Evolutionary conservation across 92 coral and sea anemone genomes (phyloP), one percentile per base, ranked within the genome.

Genomic region (Zoanthus sociatus): DNA sequence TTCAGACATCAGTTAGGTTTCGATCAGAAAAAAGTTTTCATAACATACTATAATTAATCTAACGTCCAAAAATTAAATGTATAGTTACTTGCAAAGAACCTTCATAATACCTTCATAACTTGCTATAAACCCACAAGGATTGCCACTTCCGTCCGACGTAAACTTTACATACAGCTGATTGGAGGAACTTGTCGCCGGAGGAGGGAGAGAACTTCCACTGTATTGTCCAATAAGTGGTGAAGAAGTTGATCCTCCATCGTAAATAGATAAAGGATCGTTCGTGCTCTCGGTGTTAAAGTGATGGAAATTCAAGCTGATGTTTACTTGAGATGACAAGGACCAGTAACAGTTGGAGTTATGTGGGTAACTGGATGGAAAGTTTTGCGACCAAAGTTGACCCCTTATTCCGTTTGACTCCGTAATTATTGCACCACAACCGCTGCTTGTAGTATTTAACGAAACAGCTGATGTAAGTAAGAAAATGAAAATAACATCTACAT

Each of bases 131-230:
- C 70, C 70, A 20, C 20, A 13, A 5, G 70, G 70, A 17, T 26
- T 63, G 70, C 4, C 4, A 5, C 20, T 64, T 3, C 26, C 70
- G 18, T 64, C 70, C 18, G 70, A 64, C 18, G 21, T 64, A 17
- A 64, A 64, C 70, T 20, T 64, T 5, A 64, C 17, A 17, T 64
- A 64, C 70, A 64, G 70, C 7, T 64, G 70, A 2, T 64, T 64
- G 70, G 70, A 64, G 70, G 70, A 64, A 7, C 70, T 64, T 26
- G 70, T 14, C 17, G 70, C 70, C 30, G 70, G 20, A 2, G 70
- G 70, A 64, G 70, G 70, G 18, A 64, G 70, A 2, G 70, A 64
- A 20, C 70, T 64, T 64, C 70, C 70, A 64, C 70, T 64, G 70
- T 64, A 17, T 2, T 15, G 1, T 14, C 70, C 70, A 64, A 64